Evolutionary conservation across 37 sponge, comb jelly and placozoan species (phyloP), one percentile per base, ranked within the genome.

Genomic region (Cladorhizidae sp.): DNA sequence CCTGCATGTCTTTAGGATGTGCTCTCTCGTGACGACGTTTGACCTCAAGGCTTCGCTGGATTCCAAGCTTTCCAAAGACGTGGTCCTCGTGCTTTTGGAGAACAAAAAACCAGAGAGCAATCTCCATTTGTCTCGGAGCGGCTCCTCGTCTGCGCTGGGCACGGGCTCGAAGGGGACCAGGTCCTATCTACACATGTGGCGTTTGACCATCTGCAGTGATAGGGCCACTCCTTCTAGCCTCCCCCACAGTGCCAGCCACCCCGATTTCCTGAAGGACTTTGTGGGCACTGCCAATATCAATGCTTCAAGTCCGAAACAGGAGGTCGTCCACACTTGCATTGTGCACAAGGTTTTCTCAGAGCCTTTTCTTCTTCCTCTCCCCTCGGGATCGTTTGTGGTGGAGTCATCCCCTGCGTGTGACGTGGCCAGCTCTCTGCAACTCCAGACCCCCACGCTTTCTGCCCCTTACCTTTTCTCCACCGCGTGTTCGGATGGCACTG

Each of bases 391-490:
- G 55, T 29, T 74, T 28, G 88, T 90, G 21, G 45, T 74, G 5
- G 55, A 62, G 3, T 75, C 69, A 0, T 25, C 63, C 17, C 85
- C 92, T 29, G 75, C 86, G 11, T 83, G 82, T 68, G 95, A 90
- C 58, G 67, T 83, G 0, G 22, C 84, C 29, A 86, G 76, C 54
- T 86, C 94, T 0, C 61, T 80, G 29, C 83, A 90, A 35, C 71
- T 87, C 71, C 85, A 89, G 33, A 67, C 83, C 39, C 72, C 82
- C 1, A 75, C 83, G 1, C 64, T 76, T 25, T 94, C 87, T 20
- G 43, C 97, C 50, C 90, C 94, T 22, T 95, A 74, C 41, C 88
- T 95, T 40, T 88, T 97, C 80, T 63, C 78, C 20, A 92, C 91
- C 9, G 75, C 82, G 3, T 95, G 81, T 50, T 93, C 93, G 5